Evolutionary conservation across 2,113 vertebrate genomes (phyloP), one percentile per base, ranked within the genome.

Genomic region (Phoenicopterus ruber): DNA sequence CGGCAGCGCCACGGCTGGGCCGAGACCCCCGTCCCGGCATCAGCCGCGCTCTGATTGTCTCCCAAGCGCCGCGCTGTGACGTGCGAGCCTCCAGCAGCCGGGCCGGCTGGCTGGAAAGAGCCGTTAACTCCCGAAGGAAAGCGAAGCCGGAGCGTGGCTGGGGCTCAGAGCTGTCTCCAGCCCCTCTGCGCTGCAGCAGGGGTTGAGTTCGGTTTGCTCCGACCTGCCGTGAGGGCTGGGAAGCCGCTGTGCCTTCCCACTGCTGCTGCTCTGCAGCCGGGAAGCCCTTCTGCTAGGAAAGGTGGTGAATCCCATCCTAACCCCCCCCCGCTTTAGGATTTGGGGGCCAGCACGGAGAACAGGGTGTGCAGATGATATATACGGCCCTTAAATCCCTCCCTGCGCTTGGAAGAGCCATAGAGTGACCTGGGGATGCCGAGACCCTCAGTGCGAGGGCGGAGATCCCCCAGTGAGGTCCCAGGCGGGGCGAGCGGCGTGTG

Each of bases 331-430:
- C 34, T 15, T 17, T 16, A 29, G 29, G 50, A 28, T 47, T 22
- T 31, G 31, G 36, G 52, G 52, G 38, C 29, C 31, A 57, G 8
- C 40, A 5, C 5, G 5, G 42, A 28, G 61, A n/a, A 16, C 29
- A 6, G 29, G 20, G 19, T 2, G 16, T 17, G 42, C 25, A 31
- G 19, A 10, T 50, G 31, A 8, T 7, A 9, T 2, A 1, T 4
- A 8, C 0, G 32, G 67, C 42, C 28, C 31, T 73, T 14, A 26
- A 65, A 14, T 13, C 58, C 57, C 40, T 31, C 46, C 65, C 38
- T 34, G 74, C 28, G 2, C 31, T 21, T 31, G n/a, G 40, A 80
- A 29, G n/a, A 57, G 49, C 24, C n/a, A 6, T 4, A 11, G 59
- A 42, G 77, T 26, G 10, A 63, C 47, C 9, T 1, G 1, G 16